These are phyloP conservation scores for Sisyra terminalis DNA, from an alignment of 2,888 invertebrate species.

Conservation along the genomic window DNA sequence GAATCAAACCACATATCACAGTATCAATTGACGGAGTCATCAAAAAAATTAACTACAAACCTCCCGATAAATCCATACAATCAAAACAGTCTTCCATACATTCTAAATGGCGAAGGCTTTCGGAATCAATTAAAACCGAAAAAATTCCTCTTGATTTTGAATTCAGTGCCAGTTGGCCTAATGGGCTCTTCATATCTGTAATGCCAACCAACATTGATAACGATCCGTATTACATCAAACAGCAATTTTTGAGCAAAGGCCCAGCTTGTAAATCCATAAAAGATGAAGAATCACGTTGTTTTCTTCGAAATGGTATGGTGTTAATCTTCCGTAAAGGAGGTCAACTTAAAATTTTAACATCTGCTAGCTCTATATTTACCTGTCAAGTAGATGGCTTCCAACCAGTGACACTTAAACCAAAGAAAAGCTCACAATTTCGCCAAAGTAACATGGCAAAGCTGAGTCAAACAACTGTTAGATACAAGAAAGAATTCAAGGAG, in stretches of 20 bases:
- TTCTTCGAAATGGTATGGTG: slow-evolving; percentile 21
- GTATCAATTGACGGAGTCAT: slow-evolving; percentile 2
- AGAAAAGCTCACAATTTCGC: background rate
- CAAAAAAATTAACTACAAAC: slow-evolving; percentile 1
- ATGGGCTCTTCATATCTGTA: slow-evolving; percentile 18
- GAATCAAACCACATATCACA: slow-evolving; percentile 5
- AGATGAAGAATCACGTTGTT: slow-evolving; percentile 18
- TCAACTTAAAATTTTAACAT: slow-evolving; percentile 15
- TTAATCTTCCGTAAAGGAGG: slow-evolving; percentile 19
- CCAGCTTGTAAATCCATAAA: slow-evolving; percentile 10
- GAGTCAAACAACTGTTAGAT: background rate
- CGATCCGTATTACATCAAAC: slow-evolving; percentile 19
- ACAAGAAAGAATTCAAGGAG: slow-evolving; percentile 1
- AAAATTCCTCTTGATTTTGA: slow-evolving; percentile 10
- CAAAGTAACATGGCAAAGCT: background rate
- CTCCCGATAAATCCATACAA: background rate
- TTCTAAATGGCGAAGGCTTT: background rate
- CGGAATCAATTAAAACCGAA: background rate
- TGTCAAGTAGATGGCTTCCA: background rate
- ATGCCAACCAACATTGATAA: slow-evolving; percentile 14
- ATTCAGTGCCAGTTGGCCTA: slow-evolving; percentile 18
- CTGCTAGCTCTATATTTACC: slow-evolving; percentile 1
- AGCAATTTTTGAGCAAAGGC: slow-evolving; percentile 17
- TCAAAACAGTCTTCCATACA: background rate
- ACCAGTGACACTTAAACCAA: background rate